A percentile compares a stretch with the other conserved stretches of the same genome.
These are phyloP conservation scores for Drosophila guanche DNA, from an alignment of 1,140 invertebrate genomes.

Conservation along the genomic window DNA sequence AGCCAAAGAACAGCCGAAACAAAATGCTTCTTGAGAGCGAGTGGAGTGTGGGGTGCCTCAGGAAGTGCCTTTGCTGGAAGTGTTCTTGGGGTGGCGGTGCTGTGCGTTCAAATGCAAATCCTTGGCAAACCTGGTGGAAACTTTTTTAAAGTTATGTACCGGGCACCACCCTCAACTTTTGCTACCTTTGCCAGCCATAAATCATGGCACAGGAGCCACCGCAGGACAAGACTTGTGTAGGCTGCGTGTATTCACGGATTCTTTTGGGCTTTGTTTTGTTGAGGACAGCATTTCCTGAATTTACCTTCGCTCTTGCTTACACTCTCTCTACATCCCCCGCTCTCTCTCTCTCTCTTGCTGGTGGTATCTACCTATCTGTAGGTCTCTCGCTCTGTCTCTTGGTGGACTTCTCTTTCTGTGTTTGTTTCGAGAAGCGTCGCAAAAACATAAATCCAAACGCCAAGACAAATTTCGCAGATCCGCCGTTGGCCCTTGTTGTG, in stretches of 20 bases:
- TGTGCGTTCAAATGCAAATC: slow-evolving; percentile 76
- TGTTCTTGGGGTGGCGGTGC: not conserved
- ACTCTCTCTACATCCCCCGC: not conserved
- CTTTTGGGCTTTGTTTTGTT: slow-evolving; percentile 70
- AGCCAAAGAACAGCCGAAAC: slow-evolving; percentile 20
- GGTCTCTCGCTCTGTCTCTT: slow-evolving; percentile 29
- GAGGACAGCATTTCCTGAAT: slow-evolving; percentile 78
- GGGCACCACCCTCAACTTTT: slow-evolving; percentile 52
- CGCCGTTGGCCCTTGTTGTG: slow-evolving; percentile 41
- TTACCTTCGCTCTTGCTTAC: slow-evolving; percentile 62
- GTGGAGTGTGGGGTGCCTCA: no score
- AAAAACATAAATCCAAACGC: slow-evolving; percentile 82
- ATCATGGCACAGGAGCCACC: slow-evolving; percentile 56
- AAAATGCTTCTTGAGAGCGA: slow-evolving; percentile 47
- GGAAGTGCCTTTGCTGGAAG: no score
- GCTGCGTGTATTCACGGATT: slow-evolving; percentile 56
- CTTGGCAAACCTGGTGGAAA: slow-evolving; percentile 69
- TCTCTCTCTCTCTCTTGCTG: slow-evolving; percentile 12
- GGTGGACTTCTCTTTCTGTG: slow-evolving; percentile 42
- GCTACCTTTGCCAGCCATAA: slow-evolving; percentile 75
- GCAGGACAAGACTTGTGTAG: slow-evolving; percentile 43
- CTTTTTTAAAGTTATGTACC: slow-evolving; percentile 70
- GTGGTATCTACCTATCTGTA: slow-evolving; percentile 20
- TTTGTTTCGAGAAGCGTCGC: slow-evolving; percentile 76
- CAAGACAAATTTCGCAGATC: slow-evolving; percentile 82